Conservation (phyloP, 2,888 invertebrate genomes). For the Shargacucullia verbasci region DNA sequence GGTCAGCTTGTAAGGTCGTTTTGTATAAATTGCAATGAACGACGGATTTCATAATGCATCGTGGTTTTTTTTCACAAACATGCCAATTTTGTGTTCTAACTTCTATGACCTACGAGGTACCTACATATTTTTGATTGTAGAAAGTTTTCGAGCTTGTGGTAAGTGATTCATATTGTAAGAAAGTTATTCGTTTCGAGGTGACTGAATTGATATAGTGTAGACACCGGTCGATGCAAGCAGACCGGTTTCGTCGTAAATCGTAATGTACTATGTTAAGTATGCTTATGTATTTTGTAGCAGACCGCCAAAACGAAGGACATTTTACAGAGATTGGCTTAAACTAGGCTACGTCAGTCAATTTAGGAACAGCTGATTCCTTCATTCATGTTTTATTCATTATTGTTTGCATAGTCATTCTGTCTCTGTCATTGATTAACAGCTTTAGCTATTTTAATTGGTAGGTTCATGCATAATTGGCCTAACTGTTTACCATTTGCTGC, state of each 20-base stretch:
- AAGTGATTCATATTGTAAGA: conserved; percentile 80
- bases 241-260: conserved; percentile 85
- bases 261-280: conserved; percentile 63
- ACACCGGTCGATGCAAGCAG: conserved; percentile 71
- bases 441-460: conserved; percentile 36
- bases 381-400: conserved; percentile 59
- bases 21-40: conserved; percentile 20
- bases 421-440: conserved; percentile 32
- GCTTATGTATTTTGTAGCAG: conserved; percentile 57
- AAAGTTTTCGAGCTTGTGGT: conserved; percentile 60
- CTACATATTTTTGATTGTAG: conserved; percentile 46
- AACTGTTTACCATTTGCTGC: conserved; percentile 32
- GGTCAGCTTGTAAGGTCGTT: conserved; percentile 45
- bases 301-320: conserved; percentile 75
- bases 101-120: conserved; percentile 16
- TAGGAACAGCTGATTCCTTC: conserved; percentile 65
- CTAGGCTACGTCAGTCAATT: conserved; percentile 44
- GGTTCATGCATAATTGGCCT: conserved; percentile 20
- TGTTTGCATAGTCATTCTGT: conserved; percentile 57
- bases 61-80: conserved; percentile 18
- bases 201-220: conserved; percentile 77
- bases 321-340: conserved; percentile 59
- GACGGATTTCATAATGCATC: conserved; percentile 25
- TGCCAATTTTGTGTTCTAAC: conserved; percentile 17
- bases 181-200: conserved; percentile 78